Percentiles rank a stretch among this genome's conserved stretches.
Conservation (phyloP, 2,113 vertebrate genomes). For the Malaclemys terrapin region DNA sequence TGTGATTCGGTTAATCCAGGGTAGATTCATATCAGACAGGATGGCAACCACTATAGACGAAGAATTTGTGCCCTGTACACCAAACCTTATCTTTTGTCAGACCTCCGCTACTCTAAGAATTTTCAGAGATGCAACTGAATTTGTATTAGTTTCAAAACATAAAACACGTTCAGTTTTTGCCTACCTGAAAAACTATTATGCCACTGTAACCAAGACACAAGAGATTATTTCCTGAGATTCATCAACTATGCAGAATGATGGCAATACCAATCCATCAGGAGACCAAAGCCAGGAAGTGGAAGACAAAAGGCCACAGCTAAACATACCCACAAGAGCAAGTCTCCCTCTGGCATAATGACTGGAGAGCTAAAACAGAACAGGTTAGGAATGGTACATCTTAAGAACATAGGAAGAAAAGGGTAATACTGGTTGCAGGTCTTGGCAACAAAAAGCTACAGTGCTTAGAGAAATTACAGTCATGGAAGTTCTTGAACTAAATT, state of each 20-base stretch:
- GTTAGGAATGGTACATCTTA: neutral
- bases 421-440: neutral
- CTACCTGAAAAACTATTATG: neutral
- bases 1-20: neutral
- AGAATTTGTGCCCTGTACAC: neutral
- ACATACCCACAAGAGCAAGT: neutral
- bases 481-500: neutral
- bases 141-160: neutral
- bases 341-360: neutral
- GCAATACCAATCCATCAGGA: neutral
- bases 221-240: neutral
- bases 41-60: neutral
- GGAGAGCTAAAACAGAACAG: neutral
- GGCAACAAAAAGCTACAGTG: neutral
- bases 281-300: neutral
- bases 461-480: neutral
- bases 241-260: neutral
- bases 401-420: neutral
- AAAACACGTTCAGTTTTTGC: neutral
- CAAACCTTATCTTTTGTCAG: neutral
- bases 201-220: neutral
- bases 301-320: neutral
- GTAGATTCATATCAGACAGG: neutral
- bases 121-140: neutral
- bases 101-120: neutral